These are phyloP conservation scores for Calliphora vomitoria DNA, from an alignment of 2,888 invertebrate genomes.

Conservation along the genomic window DNA sequence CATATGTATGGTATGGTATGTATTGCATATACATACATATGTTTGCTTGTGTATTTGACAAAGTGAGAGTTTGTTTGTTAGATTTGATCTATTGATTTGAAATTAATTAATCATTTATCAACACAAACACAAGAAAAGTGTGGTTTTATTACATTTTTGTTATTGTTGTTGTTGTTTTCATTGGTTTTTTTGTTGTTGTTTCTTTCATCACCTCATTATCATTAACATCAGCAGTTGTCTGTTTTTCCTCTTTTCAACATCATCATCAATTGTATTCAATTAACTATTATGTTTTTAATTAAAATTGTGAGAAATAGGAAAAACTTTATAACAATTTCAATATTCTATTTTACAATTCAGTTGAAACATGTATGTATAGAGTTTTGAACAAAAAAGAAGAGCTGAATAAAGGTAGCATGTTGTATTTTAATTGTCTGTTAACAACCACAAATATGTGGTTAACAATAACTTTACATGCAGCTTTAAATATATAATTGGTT, in stretches of 20 bases:
- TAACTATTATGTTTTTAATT: slow-evolving; percentile 71
- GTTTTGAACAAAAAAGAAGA: slow-evolving; percentile 22
- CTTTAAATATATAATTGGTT: not conserved
- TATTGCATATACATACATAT: not conserved
- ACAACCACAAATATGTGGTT: slow-evolving; percentile 42
- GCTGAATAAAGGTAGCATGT: not conserved
- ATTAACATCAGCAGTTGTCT: slow-evolving; percentile 40
- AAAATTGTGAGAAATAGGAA: slow-evolving; percentile 36
- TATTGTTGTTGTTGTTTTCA: not conserved
- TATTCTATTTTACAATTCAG: slow-evolving; percentile 35
- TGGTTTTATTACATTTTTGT: slow-evolving; percentile 39
- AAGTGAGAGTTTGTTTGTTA: slow-evolving; percentile 27
- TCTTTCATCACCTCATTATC: slow-evolving; percentile 53
- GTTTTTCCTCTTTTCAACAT: slow-evolving; percentile 43
- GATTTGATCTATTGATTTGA: slow-evolving; percentile 70
- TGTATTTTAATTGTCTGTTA: slow-evolving; percentile 31
- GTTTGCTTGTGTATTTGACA: not conserved
- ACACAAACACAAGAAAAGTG: slow-evolving; percentile 39
- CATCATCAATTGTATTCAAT: slow-evolving; percentile 65
- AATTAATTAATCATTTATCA: slow-evolving; percentile 68
- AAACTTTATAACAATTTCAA: slow-evolving; percentile 38
- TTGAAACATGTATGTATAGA: slow-evolving; percentile 2
- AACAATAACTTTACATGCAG: slow-evolving; percentile 16
- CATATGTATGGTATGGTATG: not conserved
- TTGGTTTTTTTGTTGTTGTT: slow-evolving; percentile 2